Conservation (phyloP, 2,113 vertebrate species). For the Peromyscus polionotus region DNA sequence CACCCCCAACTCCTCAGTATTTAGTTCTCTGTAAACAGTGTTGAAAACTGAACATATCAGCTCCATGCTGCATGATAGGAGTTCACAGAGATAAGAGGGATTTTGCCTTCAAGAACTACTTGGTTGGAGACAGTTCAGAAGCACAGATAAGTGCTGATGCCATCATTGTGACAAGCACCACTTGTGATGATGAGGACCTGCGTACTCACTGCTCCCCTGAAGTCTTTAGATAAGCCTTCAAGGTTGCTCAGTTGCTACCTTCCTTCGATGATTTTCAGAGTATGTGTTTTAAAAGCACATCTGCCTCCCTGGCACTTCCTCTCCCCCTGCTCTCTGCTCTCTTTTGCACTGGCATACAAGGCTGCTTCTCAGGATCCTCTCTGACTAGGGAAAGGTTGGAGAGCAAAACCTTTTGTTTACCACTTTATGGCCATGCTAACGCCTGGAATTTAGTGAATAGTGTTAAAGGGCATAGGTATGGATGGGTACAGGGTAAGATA, state of each 20-base stretch:
- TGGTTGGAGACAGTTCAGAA: neutral
- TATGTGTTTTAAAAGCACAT: neutral
- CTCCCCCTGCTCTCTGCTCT: neutral
- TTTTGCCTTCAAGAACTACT: slow-evolving; percentile 1
- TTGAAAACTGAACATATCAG: neutral
- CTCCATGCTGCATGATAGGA: neutral
- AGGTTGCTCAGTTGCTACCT: neutral
- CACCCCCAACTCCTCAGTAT: neutral
- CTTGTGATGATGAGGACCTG: neutral
- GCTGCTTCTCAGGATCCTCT: neutral
- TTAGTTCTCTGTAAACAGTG: neutral
- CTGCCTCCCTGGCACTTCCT: neutral
- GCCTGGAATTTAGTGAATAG: neutral
- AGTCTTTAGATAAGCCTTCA: neutral
- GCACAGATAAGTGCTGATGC: neutral
- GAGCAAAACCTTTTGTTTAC: neutral
- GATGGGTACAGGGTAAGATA: neutral
- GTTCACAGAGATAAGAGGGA: neutral
- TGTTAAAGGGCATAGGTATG: neutral
- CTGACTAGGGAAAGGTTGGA: neutral
- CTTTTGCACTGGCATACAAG: neutral
- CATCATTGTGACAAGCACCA: neutral
- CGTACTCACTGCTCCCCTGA: neutral
- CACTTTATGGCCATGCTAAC: neutral
- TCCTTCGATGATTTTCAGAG: neutral